Base-by-base conservation (phyloP, 2,113 vertebrate genomes). In the Calypte anna region DNA sequence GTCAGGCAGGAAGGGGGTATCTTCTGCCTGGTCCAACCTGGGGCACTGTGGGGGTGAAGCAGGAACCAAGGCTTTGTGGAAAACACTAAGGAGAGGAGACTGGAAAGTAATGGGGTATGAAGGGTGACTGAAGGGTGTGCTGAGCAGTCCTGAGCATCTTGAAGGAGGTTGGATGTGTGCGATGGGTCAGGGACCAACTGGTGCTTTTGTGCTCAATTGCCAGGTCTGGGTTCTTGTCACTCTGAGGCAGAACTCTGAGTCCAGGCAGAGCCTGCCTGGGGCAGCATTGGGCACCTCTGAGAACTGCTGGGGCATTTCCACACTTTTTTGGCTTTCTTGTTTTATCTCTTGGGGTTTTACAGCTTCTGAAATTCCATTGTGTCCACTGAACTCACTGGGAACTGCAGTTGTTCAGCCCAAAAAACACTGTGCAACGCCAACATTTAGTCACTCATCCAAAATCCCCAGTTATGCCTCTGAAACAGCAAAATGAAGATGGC, bases 271-370 rank as follows among this genome's bases (percentile, higher is more conserved):
- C 21, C 43, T 43, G 50, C 22, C 16, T 43, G 50, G 30, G 43
- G 48, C 33, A 43, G 57, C 2, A 2, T 7, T 6, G 16, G 58
- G 21, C 15, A 28, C 0, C 1, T 23, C 2, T 48, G 54, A 17
- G 68, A 70, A 55, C 40, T 25, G 40, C 14, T 23, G 22, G 46
- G 78, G n/a, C 22, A 18, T 27, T 69, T 12, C 40, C 27, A 36
- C 9, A 54, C 30, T 44, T 78, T 44, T 38, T 55, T 59, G n/a
- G 22, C 43, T 82, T 82, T 74, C n/a, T 74, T 1, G 0, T 74
- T 73, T 38, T 69, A 38, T 59, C 27, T 82, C 50, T 14, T 21
- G 21, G 59, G 10, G 8, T 33, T 74, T 61, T 64, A 74, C 8
- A 78, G 25, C 25, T 69, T 31, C 51, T 86, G 51, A 13, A 85